These are phyloP conservation scores for Barypeithes pellucidus DNA, from an alignment of 2,888 invertebrate species.

Conservation along the genomic window DNA sequence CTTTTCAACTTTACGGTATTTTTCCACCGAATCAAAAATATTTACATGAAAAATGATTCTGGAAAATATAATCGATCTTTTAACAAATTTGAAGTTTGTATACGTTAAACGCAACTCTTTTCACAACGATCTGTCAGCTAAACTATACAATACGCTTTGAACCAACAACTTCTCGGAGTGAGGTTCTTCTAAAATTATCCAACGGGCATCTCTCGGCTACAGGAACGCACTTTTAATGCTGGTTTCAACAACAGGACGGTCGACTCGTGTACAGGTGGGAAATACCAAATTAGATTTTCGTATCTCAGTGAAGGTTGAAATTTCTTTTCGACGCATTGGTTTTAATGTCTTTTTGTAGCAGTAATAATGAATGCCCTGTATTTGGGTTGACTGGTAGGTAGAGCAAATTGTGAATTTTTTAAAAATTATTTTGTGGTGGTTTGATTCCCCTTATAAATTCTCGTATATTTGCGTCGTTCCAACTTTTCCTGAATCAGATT, in stretches of 20 bases:
- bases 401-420: no score
- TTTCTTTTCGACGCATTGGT: conserved; percentile 3
- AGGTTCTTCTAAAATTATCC: conserved; percentile 47
- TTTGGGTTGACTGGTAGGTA: no score
- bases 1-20: neutral
- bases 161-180: conserved; percentile 10
- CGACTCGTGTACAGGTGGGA: conserved; percentile 46
- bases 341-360: no score
- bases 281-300: conserved; percentile 36
- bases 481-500: no score
- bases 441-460: no score
- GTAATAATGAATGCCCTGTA: no score
- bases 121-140: conserved; percentile 1
- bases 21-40: neutral
- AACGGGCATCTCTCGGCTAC: conserved; percentile 17
- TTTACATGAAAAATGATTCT: neutral
- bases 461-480: no score
- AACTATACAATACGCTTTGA: neutral
- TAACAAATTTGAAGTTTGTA: conserved; percentile 6
- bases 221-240: conserved; percentile 19
- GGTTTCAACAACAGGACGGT: conserved; percentile 13
- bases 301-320: conserved; percentile 19
- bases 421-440: no score
- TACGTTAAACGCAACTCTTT: conserved; percentile 8
- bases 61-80: neutral